Evolutionary conservation across 2,797 vertebrate species (phyloP).

Genomic region (Hipposideros larvatus): DNA sequence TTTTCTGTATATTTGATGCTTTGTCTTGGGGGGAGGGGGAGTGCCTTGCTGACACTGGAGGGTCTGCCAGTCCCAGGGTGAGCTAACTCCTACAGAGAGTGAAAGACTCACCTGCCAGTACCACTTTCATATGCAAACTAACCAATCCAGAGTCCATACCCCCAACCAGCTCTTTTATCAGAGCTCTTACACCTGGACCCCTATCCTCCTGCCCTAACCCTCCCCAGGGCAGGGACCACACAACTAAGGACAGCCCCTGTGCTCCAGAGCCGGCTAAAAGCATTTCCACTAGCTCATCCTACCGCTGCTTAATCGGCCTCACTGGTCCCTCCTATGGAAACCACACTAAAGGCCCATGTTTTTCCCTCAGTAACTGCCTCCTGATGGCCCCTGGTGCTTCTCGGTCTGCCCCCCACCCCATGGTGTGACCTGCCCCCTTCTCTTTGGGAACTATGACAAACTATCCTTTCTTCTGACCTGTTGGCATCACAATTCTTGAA

Average conservation of each 20-base stretch:
- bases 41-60: not conserved
- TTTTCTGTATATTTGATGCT: not conserved
- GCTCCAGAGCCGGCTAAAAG: not conserved
- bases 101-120: not conserved
- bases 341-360: not conserved
- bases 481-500: not conserved
- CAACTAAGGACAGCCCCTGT: not conserved
- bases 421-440: not conserved
- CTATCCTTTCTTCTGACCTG: not conserved
- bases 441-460: not conserved
- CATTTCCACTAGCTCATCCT: not conserved
- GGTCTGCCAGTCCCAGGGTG: not conserved
- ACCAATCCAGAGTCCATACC: not conserved
- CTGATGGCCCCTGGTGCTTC: not conserved
- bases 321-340: not conserved
- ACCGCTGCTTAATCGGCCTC: not conserved
- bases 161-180: not conserved
- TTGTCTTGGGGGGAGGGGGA: not conserved
- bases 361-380: not conserved
- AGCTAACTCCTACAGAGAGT: not conserved
- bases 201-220: not conserved
- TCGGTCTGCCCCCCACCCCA: accelerated
- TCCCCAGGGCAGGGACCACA: not conserved
- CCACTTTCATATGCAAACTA: not conserved
- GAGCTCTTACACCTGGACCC: not conserved